These are phyloP conservation scores for Dendrocopos noguchii DNA, from an alignment of 2,113 vertebrate genomes.

Conservation along the genomic window DNA sequence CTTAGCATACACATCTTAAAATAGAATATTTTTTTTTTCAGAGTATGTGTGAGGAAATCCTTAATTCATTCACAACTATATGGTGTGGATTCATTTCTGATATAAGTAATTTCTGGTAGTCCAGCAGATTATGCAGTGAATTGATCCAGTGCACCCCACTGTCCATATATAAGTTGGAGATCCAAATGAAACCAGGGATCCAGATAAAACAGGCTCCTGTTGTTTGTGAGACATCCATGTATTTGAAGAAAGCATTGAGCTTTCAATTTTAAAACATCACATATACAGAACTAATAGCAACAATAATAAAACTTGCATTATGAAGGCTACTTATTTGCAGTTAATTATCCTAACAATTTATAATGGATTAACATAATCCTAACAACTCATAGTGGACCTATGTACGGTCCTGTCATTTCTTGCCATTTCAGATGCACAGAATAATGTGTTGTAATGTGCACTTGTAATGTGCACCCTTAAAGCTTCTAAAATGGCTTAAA, in stretches of 20 bases:
- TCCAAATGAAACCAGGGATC: background rate
- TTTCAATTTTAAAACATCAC: background rate
- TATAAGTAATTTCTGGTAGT: background rate
- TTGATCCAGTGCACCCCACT: background rate
- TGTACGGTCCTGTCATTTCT: background rate
- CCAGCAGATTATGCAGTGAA: background rate
- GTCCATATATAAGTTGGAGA: background rate
- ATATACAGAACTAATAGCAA: background rate
- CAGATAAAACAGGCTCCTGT: background rate
- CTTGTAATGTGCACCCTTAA: background rate
- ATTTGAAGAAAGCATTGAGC: background rate
- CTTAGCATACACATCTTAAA: background rate
- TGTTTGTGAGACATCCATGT: background rate
- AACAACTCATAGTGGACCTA: background rate
- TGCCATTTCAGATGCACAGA: background rate
- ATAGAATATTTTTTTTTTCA: background rate
- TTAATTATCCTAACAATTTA: background rate
- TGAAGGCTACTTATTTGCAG: background rate
- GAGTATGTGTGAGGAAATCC: background rate
- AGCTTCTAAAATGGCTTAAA: background rate
- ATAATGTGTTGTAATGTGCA: background rate
- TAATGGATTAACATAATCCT: background rate
- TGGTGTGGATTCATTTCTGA: background rate
- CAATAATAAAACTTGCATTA: background rate
- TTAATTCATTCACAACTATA: background rate